Percentiles rank a stretch among this genome's conserved stretches.
Evolutionary conservation across 2,113 vertebrate species (phyloP).

Genomic region (Amblyopsis rosae): DNA sequence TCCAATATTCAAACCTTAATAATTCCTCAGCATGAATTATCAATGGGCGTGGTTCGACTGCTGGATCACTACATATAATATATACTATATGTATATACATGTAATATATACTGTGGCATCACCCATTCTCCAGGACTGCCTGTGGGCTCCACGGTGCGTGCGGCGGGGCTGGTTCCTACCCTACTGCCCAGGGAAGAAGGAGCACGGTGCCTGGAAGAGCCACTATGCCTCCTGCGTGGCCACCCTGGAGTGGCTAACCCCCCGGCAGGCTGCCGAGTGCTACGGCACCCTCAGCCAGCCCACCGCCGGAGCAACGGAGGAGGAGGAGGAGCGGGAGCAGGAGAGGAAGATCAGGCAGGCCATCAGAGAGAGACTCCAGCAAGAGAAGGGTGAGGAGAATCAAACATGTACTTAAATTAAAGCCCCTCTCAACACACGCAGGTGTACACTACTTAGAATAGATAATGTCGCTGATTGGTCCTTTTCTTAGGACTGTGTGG

Average conservation of each 20-base stretch:
- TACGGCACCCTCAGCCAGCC: conserved; percentile 74
- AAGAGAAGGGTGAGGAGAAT: conserved; percentile 75
- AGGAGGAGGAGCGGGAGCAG: conserved; percentile 71
- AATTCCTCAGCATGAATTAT: too few species aligned
- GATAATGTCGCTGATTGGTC: too few species aligned
- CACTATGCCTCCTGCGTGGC: conserved; percentile 76
- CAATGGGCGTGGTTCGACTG: too few species aligned
- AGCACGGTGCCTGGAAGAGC: conserved; percentile 79
- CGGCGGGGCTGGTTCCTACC: conserved; percentile 82
- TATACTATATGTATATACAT: too few species aligned
- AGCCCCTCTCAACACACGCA: too few species aligned
- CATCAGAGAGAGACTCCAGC: conserved; percentile 69
- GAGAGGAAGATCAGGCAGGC: conserved; percentile 73
- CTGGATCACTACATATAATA: too few species aligned
- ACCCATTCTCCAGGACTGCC: conserved; percentile 73
- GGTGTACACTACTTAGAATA: too few species aligned
- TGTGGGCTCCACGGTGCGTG: conserved; percentile 78
- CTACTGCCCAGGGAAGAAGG: conserved; percentile 70
- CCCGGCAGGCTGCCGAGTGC: conserved; percentile 65
- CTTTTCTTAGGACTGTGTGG: too few species aligned
- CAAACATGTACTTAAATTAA: not conserved
- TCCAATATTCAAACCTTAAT: too few species aligned
- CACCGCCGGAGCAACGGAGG: conserved; percentile 52
- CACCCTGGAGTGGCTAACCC: conserved; percentile 73
- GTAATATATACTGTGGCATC: too few species aligned